Evolutionary conservation across 2,888 invertebrate genomes (phyloP), one percentile per base, ranked within the genome.

Genomic region (Melitaea athalia): DNA sequence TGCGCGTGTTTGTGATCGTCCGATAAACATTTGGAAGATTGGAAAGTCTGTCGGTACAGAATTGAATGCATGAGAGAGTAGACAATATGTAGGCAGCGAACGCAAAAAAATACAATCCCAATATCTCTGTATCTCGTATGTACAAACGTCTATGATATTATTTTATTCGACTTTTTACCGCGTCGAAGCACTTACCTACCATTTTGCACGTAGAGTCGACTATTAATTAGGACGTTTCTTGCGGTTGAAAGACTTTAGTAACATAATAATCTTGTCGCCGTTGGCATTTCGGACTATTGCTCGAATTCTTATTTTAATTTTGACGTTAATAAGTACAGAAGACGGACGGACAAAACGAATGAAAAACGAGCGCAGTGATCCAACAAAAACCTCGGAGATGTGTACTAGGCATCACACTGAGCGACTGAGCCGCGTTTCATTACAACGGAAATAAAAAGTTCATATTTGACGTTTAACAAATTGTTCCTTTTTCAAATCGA

Each of bases 391-490:
- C 79, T 76, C 79, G 78, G 83, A 85, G 85, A 86, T 85, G 83
- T 85, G 85, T 85, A 87, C 86, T 87, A 91, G 89, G 85, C 88
- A 88, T 87, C 90, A 88, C 83, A 89, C 89, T 84, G 88, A 80
- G 85, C 79, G 83, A 89, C 89, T 84, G 88, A 80, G 85, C 79
- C 77, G 79, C 84, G 85, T 89, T 90, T 88, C 91, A 90, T 91
- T 91, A 89, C 89, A 88, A 84, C 86, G 85, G 83, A 88, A 89
- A 91, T 87, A 89, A 88, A 91, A 92, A 91, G 85, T 89, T 91
- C 89, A 91, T 91, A 91, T 92, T 91, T 92, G 92, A 92, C 92
- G 92, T 92, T 91, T 92, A 92, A 92, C 92, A 92, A 92, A 92
- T 92, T 91, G 92, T 92, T 92, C 91, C 91, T 91, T 92, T 92